Evolutionary conservation across 2,113 vertebrate genomes (phyloP), one percentile per base, ranked within the genome.

Genomic region (Parotia lawesii): DNA sequence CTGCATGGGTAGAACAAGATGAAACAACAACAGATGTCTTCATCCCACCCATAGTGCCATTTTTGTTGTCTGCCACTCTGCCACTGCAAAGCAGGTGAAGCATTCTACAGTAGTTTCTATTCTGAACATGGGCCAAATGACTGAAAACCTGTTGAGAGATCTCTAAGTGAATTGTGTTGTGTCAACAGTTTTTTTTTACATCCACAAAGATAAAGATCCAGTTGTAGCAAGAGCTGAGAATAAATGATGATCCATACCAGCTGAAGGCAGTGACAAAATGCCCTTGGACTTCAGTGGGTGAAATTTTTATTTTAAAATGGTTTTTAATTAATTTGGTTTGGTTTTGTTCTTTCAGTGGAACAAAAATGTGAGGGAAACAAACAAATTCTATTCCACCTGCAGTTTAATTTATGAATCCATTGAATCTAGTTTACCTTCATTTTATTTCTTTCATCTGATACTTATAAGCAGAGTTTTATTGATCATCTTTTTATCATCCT

Each of bases 401-500:
- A 67, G 40, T 85, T 90, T 85, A 33, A 83, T 69, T 82, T 93
- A 71, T 83, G 56, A 91, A 79, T 87, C 38, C 21, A 64, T 31
- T 28, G 7, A 60, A 70, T 74, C 74, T 74, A 37, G 51, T 62
- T 15, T 72, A 71, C 83, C 48, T 83, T 85, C 9, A 78, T 91
- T 95, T 92, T 51, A 87, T 92, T 93, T 90, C 62, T 61, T 93
- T 95, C 78, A 33, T 48, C 28, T 48, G 71, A 83, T 80, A 85
- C 18, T 67, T 62, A 47, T 37, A 92, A 91, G 31, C 17, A 92
- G 57, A 91, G 44, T 72, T 96, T 91, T 93, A 97, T 91, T 93
- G 94, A 95, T 92, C 33, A 77, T 40, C 47, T 73, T 88, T 95
- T 94, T 92, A 70, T 72, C 48, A 48, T 77, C 60, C 42, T 50